Evolutionary conservation across 2,797 vertebrate genomes (phyloP).

Genomic region (Pampus argenteus): DNA sequence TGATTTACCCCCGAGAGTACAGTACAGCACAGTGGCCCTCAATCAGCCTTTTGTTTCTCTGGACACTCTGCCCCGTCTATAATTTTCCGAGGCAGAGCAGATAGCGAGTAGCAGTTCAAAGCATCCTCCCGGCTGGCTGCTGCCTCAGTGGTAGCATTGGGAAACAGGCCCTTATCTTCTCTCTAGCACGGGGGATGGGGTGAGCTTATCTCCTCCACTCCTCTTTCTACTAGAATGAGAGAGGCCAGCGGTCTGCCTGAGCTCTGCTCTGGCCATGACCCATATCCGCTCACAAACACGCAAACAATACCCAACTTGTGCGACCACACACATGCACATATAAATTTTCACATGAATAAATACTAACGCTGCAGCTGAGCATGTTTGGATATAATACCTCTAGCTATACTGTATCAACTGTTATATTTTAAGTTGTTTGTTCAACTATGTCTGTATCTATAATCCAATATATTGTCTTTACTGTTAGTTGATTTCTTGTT

Average conservation of each 20-base stretch:
- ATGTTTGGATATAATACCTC: neutral
- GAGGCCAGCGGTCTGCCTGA: constrained; percentile 77
- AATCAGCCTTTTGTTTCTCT: constrained; percentile 81
- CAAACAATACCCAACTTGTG: constrained; percentile 44
- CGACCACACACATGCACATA: constrained; percentile 62
- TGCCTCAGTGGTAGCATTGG: constrained; percentile 77
- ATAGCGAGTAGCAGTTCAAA: constrained; percentile 87
- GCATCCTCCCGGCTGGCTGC: constrained; percentile 74
- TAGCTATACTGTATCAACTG: neutral
- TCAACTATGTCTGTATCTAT: neutral
- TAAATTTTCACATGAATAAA: constrained; percentile 32
- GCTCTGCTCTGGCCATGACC: constrained; percentile 85
- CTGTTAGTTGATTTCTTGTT: neutral
- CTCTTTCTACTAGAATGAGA: constrained; percentile 80
- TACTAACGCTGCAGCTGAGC: constrained; percentile 4
- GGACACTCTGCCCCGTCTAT: constrained; percentile 71
- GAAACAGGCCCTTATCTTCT: constrained; percentile 77
- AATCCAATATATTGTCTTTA: neutral
- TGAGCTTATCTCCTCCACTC: constrained; percentile 86
- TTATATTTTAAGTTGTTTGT: neutral
- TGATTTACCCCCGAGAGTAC: constrained; percentile 72
- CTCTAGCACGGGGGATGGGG: constrained; percentile 66
- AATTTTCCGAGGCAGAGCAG: constrained; percentile 82
- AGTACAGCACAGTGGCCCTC: constrained; percentile 68
- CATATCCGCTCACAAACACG: constrained; percentile 71